Evolutionary conservation across 2,113 vertebrate genomes (phyloP), one percentile per base, ranked within the genome.

Genomic region (Ammodytes dubius): DNA sequence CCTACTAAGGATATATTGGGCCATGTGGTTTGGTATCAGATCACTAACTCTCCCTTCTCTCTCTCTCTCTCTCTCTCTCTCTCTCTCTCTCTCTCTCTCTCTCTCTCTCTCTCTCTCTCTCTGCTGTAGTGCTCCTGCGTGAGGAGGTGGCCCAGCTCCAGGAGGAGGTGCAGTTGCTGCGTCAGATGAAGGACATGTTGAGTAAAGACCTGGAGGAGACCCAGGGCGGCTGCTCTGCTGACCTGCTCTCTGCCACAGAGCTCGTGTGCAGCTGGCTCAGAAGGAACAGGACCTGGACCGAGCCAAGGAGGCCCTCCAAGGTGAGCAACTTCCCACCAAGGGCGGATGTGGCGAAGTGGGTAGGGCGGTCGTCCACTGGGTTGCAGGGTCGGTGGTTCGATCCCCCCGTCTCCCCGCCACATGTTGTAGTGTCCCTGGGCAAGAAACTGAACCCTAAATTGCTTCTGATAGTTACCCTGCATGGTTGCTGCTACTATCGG

Each of bases 171-270:
- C 97, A 97, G 92, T 95, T 98, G 93, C 96, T 99, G 89, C 95
- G 97, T 63, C 97, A 99, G 94, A 99, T 99, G 97, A 99, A 99
- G 96, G 98, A 99, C 89, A 96, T 98, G 97, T 88, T 99, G 91
- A 95, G 96, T 0, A 99, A 98, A 85, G 98, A 99, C 90, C 95
- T 99, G 95, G 98, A 99, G 92, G 98, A 99, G 93, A 96, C 96
- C 0, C 97, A 97, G 14, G 97, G 97, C 35, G 95, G 97, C 91
- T 97, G 97, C 71, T 96, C 97, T 0, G 94, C 97, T 0, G 97
- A 98, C 92, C 93, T 98, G 81, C 97, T 99, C 74, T 98, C 98
- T 0, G 97, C 96, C 92, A 98, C 98, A 0, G 98, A 99, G 94
- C 96, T 99, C 96, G 97, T 60, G 97, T 99, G 84, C 98, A 99